Evolutionary conservation across 2,113 vertebrate genomes (phyloP).

Genomic region (Aramus guarauna): DNA sequence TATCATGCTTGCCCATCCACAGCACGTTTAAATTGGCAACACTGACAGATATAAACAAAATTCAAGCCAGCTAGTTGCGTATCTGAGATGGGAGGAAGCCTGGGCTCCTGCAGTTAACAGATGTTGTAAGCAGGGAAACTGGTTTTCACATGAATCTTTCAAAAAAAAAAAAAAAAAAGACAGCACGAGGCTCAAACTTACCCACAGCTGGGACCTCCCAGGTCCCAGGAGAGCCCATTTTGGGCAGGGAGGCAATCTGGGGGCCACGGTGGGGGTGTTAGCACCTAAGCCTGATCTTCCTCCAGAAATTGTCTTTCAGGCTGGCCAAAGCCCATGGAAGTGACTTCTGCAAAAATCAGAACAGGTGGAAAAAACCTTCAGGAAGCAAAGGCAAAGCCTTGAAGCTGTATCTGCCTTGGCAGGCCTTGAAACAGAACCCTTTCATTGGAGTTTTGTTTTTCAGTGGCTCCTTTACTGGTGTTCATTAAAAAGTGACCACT

Average conservation of each 20-base stretch:
- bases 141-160: neutral
- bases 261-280: fast-evolving
- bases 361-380: neutral
- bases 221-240: neutral
- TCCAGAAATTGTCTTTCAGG: neutral
- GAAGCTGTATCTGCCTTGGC: neutral
- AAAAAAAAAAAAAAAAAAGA: fast-evolving
- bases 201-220: too few species aligned
- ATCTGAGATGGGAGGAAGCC: neutral
- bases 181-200: neutral
- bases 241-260: neutral
- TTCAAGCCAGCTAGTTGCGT: neutral
- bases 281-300: neutral
- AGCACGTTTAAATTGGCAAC: neutral
- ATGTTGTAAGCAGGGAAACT: fast-evolving
- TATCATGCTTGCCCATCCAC: too few species aligned
- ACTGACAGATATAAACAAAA: neutral
- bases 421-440: neutral
- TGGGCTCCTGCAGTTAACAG: neutral
- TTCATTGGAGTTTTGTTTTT: neutral
- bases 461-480: neutral
- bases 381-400: neutral
- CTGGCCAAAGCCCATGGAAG: neutral
- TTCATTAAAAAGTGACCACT: neutral
- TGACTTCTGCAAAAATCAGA: neutral